phyloP scores from a whole-genome alignment of 2,113 vertebrate genomes.

The Hemichromis elongatus region DNA sequence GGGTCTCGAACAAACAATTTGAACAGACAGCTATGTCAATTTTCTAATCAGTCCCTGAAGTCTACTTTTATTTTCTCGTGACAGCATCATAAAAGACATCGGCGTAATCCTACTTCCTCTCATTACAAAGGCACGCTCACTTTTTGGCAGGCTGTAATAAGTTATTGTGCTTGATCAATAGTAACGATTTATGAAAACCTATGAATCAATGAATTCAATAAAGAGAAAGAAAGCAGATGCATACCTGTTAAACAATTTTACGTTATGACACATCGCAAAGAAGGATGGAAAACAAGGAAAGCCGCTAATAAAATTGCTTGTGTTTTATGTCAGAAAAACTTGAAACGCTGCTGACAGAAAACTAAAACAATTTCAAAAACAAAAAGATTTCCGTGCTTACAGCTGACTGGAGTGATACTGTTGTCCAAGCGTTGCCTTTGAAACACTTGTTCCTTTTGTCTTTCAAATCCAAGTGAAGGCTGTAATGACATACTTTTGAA shows the following conservation, averaged over 20 bases:
- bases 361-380: not conserved
- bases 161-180: conserved; percentile 35
- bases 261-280: not conserved
- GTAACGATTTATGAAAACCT: not conserved
- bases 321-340: not conserved
- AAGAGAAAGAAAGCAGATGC: not conserved
- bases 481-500: not conserved
- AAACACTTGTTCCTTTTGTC: not conserved
- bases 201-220: conserved; percentile 9
- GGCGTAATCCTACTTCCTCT: conserved; percentile 17
- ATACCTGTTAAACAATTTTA: not conserved
- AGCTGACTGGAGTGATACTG: not conserved
- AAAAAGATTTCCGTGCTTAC: not conserved
- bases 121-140: conserved; percentile 9
- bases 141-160: conserved; percentile 45
- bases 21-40: conserved; percentile 43
- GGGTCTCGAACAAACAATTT: conserved; percentile 28
- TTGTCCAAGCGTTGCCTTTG: not conserved
- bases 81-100: conserved; percentile 18
- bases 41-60: conserved; percentile 45
- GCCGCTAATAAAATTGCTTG: not conserved
- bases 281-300: not conserved
- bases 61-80: conserved; percentile 49
- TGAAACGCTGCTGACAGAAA: not conserved
- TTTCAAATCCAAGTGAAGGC: not conserved